These are phyloP conservation scores for Xenopus borealis DNA, from an alignment of 2,113 vertebrate genomes.

Conservation along the genomic window DNA sequence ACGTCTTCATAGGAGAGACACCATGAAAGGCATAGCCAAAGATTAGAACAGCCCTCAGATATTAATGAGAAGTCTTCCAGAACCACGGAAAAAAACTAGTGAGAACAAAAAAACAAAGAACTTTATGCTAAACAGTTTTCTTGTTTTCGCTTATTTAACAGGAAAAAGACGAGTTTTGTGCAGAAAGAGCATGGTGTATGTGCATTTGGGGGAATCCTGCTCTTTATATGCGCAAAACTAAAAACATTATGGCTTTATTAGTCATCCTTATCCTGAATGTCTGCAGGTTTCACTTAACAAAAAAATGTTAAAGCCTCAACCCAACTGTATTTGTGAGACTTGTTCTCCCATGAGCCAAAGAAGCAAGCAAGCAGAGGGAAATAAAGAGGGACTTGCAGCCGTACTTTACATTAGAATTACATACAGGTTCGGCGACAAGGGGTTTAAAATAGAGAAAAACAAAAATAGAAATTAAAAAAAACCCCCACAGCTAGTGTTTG, in stretches of 20 bases:
- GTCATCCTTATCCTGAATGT: constrained; percentile 49
- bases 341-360: constrained; percentile 49
- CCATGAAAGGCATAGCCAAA: constrained; percentile 72
- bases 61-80: constrained; percentile 59
- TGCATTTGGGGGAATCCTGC: constrained; percentile 59
- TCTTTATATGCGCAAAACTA: constrained; percentile 60
- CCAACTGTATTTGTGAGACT: constrained; percentile 40
- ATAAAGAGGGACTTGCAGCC: constrained; percentile 60
- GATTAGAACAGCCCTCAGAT: constrained; percentile 69
- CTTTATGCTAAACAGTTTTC: constrained; percentile 48
- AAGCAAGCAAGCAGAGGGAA: constrained; percentile 60
- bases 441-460: constrained; percentile 53
- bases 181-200: constrained; percentile 56
- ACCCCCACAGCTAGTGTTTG: constrained; percentile 56
- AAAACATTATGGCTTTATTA: constrained; percentile 42
- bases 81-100: constrained; percentile 75
- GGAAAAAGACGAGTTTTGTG: not conserved
- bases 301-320: constrained; percentile 70
- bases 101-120: constrained; percentile 63
- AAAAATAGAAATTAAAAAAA: too few relatives aligned
- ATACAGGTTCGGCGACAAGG: constrained; percentile 57
- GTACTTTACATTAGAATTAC: constrained; percentile 68
- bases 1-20: constrained; percentile 75
- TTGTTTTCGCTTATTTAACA: constrained; percentile 55
- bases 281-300: constrained; percentile 64